Percentiles rank a stretch among this genome's conserved stretches.
These are phyloP conservation scores for Epizoanthus fatuus DNA, from an alignment of 92 coral and sea anemone genomes.

Conservation along the genomic window DNA sequence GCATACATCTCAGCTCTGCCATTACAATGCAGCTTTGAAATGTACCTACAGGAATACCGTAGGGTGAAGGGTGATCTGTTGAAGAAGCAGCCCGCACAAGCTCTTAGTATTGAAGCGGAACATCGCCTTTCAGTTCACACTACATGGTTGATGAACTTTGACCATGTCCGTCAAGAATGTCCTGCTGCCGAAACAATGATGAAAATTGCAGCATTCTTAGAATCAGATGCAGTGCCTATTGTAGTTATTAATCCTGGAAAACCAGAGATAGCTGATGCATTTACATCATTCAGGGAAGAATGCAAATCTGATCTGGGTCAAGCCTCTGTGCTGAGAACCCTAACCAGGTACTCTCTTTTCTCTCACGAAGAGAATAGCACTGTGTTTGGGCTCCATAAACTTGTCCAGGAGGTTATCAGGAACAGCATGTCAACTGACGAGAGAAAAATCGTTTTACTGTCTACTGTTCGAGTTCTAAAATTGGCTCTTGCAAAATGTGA, in stretches of 20 bases:
- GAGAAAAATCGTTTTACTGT: neutral
- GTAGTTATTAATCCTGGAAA: conserved; percentile 25
- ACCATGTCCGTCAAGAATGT: conserved; percentile 16
- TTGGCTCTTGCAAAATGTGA: neutral
- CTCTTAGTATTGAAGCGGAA: conserved; percentile 41
- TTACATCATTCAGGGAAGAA: neutral
- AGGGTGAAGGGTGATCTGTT: neutral
- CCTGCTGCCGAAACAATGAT: conserved; percentile 13
- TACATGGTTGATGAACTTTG: conserved; percentile 70
- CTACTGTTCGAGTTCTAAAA: conserved; percentile 16
- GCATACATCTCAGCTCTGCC: neutral
- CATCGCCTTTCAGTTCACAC: conserved; percentile 64
- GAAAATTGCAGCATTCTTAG: conserved; percentile 22
- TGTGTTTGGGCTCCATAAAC: conserved; percentile 5
- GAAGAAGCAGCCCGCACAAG: neutral
- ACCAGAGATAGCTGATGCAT: conserved; percentile 5
- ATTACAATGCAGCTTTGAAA: neutral
- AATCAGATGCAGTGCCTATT: conserved; percentile 16
- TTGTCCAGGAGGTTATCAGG: conserved; percentile 30
- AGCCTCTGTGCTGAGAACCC: neutral
- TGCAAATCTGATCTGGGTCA: neutral
- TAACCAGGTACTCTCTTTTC: conserved; percentile 23
- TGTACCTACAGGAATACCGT: neutral
- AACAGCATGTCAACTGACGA: neutral
- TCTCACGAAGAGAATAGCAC: neutral